Percentiles rank a stretch among this genome's conserved stretches.
These are phyloP conservation scores for Gadopsis bispinosus DNA, from an alignment of 2,797 vertebrate species.

Conservation along the genomic window DNA sequence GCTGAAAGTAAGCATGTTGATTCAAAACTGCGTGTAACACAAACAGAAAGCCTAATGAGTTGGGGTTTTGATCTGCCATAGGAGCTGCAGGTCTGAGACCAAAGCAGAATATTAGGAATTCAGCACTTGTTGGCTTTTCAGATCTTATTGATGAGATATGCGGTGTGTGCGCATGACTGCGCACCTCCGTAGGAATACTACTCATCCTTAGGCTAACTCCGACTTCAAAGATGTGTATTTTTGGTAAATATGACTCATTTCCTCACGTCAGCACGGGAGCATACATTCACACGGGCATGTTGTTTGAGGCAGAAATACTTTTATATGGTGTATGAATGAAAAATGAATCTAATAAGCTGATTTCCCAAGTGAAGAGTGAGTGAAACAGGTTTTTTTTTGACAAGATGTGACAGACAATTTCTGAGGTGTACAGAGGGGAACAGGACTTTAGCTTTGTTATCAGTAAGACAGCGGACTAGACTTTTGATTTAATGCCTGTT, in stretches of 20 bases:
- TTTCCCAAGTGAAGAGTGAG: too few species aligned
- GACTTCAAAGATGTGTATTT: conserved; percentile 73
- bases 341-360: conserved; percentile 1
- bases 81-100: conserved; percentile 56
- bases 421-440: too few species aligned
- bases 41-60: conserved; percentile 72
- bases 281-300: conserved; percentile 32
- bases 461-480: too few species aligned
- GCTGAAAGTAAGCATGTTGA: conserved; percentile 15
- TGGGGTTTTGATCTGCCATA: conserved; percentile 56
- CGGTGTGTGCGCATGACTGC: conserved; percentile 39
- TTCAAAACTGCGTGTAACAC: conserved; percentile 36
- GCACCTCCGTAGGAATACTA: conserved; percentile 40
- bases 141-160: conserved; percentile 59
- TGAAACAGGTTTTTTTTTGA: too few species aligned
- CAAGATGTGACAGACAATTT: too few species aligned
- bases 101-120: conserved; percentile 55
- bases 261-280: conserved; percentile 38
- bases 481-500: too few species aligned
- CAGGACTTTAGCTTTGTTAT: too few species aligned
- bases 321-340: conserved; percentile 30
- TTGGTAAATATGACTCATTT: conserved; percentile 67
- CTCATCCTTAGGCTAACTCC: conserved; percentile 47
- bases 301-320: conserved; percentile 41
- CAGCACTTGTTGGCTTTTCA: conserved; percentile 61